Percentiles rank a stretch among this genome's conserved stretches.
phyloP scores from a whole-genome alignment of 2,113 vertebrate species.

The Coryphaenoides rupestris region DNA sequence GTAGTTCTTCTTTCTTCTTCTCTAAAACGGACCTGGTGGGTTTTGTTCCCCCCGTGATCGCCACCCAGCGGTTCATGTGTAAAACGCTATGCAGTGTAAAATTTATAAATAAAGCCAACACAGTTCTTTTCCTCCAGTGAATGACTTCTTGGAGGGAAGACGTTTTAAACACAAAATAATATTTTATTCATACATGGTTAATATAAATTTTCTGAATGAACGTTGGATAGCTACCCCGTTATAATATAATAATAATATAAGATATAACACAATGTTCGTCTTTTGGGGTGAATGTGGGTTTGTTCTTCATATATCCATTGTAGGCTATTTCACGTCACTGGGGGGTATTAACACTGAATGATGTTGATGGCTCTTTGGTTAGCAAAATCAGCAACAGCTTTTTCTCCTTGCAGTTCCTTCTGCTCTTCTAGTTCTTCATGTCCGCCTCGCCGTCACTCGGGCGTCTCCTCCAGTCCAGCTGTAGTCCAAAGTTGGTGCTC shows the following conservation, averaged over 20 bases:
- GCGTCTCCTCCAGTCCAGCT: conserved; percentile 40
- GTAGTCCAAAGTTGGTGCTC: conserved; percentile 30
- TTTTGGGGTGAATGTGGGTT: neutral
- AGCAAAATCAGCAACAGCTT: neutral
- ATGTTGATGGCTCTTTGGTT: neutral
- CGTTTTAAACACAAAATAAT: neutral
- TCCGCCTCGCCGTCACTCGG: conserved; percentile 11
- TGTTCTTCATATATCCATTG: conserved; percentile 3
- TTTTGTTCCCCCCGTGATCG: neutral
- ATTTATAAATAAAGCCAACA: neutral
- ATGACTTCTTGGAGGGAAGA: neutral
- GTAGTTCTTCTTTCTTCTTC: conserved; percentile 26
- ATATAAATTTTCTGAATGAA: no score
- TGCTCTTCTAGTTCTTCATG: conserved; percentile 6
- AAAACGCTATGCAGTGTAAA: neutral
- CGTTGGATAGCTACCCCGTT: no score
- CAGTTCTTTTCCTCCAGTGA: neutral
- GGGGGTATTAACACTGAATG: conserved; percentile 33
- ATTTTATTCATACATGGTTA: neutral
- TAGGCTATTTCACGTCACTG: conserved; percentile 1
- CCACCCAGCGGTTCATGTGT: neutral
- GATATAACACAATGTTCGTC: no score
- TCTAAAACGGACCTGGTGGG: no score
- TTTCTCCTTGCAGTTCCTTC: neutral
- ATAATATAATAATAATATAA: no score